Evolutionary conservation across 2,888 invertebrate species (phyloP), one percentile per base, ranked within the genome.

Genomic region (Antheraea assamensis): DNA sequence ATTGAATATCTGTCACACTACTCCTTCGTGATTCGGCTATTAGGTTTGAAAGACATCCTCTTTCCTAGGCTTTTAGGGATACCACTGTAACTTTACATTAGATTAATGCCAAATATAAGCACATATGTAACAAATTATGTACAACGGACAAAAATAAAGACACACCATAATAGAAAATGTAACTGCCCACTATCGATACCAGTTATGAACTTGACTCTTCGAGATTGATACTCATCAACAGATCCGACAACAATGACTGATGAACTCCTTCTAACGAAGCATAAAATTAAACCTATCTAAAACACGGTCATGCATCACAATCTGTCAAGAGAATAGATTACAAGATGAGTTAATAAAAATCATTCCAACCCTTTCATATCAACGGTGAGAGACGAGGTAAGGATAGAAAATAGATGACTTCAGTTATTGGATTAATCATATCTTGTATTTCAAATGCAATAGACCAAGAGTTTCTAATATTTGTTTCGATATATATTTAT

Each of bases 281-380:
- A 64, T 74, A 30, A 77, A 78, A 78, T 76, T 77, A 78, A 74
- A 78, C 75, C 77, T 76, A 74, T 52, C 76, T 76, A 74, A n/a
- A 24, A 35, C 70, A 76, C 8, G 24, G 71, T 75, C 71, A 71
- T 74, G 27, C 66, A 71, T 74, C 71, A 55, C 66, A 55, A 71
- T 74, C 74, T 71, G 35, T 74, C 71, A 49, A 42, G 66, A 71
- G 61, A 64, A 55, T 42, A 47, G 31, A 64, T 64, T 64, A 27
- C 10, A 17, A 30, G 64, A 72, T 42, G 64, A 72, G 47, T 64
- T 47, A 72, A 72, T 64, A 72, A 24, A 72, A 42, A 42, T 42
- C 42, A 27, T 47, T 10, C 64, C 64, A 64, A 66, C 72, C 61
- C 49, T 68, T 68, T 35, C n/a, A 10, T 35, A 68, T n/a, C 13